phyloP scores from a whole-genome alignment of 2,888 invertebrate species.

The Dicyrtomina minuta region DNA sequence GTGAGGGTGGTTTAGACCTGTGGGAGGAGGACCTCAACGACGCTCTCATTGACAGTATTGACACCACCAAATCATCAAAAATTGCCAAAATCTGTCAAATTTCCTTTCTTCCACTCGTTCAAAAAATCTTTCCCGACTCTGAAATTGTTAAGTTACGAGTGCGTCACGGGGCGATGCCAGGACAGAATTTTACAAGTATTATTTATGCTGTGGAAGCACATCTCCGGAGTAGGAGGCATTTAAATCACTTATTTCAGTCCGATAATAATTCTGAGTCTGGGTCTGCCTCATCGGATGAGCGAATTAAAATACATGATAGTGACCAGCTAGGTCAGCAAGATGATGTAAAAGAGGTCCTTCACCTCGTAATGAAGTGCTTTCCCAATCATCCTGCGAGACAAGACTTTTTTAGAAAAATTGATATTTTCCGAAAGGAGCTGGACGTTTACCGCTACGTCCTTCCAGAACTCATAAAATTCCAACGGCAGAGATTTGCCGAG shows the following conservation, averaged over 20 bases:
- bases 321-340: too few species aligned
- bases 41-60: not conserved
- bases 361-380: slow-evolving; percentile 34
- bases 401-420: slow-evolving; percentile 28
- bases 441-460: slow-evolving; percentile 22
- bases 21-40: too few species aligned
- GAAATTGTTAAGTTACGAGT: slow-evolving; percentile 19
- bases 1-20: too few species aligned
- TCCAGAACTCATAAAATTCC: slow-evolving; percentile 27
- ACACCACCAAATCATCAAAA: too few species aligned
- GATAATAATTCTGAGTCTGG: not conserved
- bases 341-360: not conserved
- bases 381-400: slow-evolving; percentile 30
- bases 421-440: slow-evolving; percentile 33
- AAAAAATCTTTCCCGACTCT: slow-evolving; percentile 23
- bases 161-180: slow-evolving; percentile 8
- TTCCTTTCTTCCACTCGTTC: slow-evolving; percentile 9
- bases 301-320: too few species aligned
- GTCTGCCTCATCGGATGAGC: too few species aligned
- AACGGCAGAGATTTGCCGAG: not conserved
- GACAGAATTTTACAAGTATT: slow-evolving; percentile 16
- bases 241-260: not conserved
- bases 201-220: slow-evolving; percentile 23
- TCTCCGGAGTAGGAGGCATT: not conserved
- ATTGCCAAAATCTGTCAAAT: slow-evolving; percentile 25